Evolutionary conservation across 2,113 vertebrate genomes (phyloP).

Genomic region (Xiphophorus couchianus): DNA sequence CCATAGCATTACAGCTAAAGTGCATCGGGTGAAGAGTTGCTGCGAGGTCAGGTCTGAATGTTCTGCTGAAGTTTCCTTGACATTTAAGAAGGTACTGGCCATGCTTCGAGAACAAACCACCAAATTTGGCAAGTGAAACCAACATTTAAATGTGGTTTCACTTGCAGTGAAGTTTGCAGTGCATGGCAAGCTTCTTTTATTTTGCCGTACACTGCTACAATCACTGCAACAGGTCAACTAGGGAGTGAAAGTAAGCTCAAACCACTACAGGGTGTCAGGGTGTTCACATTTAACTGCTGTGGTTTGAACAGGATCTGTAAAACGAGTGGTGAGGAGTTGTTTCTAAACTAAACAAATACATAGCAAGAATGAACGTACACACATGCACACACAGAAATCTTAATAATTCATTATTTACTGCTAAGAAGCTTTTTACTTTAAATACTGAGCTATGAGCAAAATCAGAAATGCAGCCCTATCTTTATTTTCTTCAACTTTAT

Average conservation of each 20-base stretch:
- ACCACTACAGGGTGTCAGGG: conserved; percentile 13
- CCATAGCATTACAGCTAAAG: conserved; percentile 36
- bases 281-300: conserved; percentile 7
- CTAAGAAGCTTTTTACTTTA: conserved; percentile 57
- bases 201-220: neutral
- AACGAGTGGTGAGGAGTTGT: conserved; percentile 9
- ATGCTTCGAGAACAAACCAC: neutral
- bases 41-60: conserved; percentile 40
- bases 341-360: conserved; percentile 27
- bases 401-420: conserved; percentile 62
- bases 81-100: conserved; percentile 5
- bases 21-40: conserved; percentile 31
- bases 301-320: conserved; percentile 26
- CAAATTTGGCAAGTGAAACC: conserved; percentile 7
- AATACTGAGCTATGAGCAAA: conserved; percentile 37
- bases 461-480: conserved; percentile 38
- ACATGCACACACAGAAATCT: conserved; percentile 7
- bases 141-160: neutral
- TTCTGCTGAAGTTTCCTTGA: conserved; percentile 35
- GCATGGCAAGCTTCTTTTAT: neutral
- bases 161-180: too few species aligned
- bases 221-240: conserved; percentile 4
- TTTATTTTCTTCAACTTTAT: conserved; percentile 25
- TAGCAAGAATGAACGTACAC: conserved; percentile 1
- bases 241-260: conserved; percentile 10